These are phyloP conservation scores for Dermolepida albohirtum DNA, from an alignment of 2,888 invertebrate genomes.

Conservation along the genomic window DNA sequence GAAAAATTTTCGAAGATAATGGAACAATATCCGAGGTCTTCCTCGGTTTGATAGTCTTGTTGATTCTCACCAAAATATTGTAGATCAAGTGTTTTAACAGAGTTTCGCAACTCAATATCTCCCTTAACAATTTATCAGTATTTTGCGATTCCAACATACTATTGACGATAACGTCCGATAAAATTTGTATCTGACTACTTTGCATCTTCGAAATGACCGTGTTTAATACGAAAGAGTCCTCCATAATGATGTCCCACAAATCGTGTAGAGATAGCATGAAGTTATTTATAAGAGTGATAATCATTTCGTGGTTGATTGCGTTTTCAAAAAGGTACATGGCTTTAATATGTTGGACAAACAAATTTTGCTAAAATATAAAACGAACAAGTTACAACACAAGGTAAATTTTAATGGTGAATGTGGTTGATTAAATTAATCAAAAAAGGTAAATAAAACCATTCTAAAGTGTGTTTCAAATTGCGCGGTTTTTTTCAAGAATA, in stretches of 20 bases:
- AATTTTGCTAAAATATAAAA: constrained; percentile 57
- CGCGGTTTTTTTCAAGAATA: too few relatives aligned
- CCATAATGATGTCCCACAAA: constrained; percentile 55
- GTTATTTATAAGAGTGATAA: constrained; percentile 51
- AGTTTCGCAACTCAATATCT: constrained; percentile 8
- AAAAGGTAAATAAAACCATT: too few relatives aligned
- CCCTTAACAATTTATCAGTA: constrained; percentile 5
- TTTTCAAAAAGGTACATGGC: constrained; percentile 57
- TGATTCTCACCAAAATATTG: constrained; percentile 54
- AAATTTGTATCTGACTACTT: constrained; percentile 34
- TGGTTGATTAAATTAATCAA: too few relatives aligned
- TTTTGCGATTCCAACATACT: constrained; percentile 31
- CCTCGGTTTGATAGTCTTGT: constrained; percentile 52
- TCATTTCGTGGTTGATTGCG: constrained; percentile 54
- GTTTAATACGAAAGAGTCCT: constrained; percentile 56
- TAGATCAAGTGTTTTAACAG: constrained; percentile 36
- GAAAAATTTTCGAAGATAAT: constrained; percentile 39
- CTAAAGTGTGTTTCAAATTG: too few relatives aligned
- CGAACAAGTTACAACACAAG: too few relatives aligned
- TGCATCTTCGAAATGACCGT: constrained; percentile 56
- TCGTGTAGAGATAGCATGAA: constrained; percentile 53
- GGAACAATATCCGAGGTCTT: not conserved
- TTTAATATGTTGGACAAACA: constrained; percentile 60
- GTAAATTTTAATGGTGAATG: too few relatives aligned
- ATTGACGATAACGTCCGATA: constrained; percentile 48